Percentiles rank a stretch among this genome's conserved stretches.
Evolutionary conservation across 2,113 vertebrate species (phyloP).

Genomic region (Phocoena phocoena): DNA sequence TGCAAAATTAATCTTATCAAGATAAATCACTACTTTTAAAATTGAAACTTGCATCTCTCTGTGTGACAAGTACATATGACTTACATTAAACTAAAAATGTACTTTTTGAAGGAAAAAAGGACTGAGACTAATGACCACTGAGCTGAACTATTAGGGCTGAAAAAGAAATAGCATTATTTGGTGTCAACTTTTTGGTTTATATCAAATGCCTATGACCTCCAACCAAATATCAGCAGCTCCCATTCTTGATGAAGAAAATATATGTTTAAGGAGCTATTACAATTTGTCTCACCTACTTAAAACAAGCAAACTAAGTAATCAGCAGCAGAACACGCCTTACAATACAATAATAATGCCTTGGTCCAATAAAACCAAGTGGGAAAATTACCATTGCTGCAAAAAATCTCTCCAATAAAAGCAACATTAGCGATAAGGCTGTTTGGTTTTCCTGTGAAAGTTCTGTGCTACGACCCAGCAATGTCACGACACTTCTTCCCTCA

Average conservation of each 20-base stretch:
- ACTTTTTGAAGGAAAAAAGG: neutral
- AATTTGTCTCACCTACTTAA: neutral
- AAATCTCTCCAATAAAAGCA: slow-evolving; percentile 26
- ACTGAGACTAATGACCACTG: neutral
- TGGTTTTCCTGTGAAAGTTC: neutral
- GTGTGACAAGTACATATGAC: neutral
- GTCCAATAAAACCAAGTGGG: neutral
- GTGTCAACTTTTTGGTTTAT: neutral
- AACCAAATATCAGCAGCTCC: neutral
- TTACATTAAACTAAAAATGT: neutral
- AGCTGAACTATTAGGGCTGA: neutral
- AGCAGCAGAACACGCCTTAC: neutral
- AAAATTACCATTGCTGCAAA: neutral
- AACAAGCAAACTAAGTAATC: slow-evolving; percentile 3
- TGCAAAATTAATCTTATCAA: slow-evolving; percentile 40
- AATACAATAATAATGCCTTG: neutral
- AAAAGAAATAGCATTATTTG: neutral
- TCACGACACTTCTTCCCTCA: neutral
- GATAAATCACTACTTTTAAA: slow-evolving; percentile 25
- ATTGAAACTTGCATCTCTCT: neutral
- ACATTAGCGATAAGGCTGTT: neutral
- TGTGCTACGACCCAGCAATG: neutral
- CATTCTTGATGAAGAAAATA: neutral
- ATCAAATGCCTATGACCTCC: neutral
- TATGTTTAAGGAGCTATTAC: neutral